Percentiles rank a stretch among this genome's conserved stretches.
Conservation (phyloP, 2,797 vertebrate genomes). For the Phoebastria nigripes region DNA sequence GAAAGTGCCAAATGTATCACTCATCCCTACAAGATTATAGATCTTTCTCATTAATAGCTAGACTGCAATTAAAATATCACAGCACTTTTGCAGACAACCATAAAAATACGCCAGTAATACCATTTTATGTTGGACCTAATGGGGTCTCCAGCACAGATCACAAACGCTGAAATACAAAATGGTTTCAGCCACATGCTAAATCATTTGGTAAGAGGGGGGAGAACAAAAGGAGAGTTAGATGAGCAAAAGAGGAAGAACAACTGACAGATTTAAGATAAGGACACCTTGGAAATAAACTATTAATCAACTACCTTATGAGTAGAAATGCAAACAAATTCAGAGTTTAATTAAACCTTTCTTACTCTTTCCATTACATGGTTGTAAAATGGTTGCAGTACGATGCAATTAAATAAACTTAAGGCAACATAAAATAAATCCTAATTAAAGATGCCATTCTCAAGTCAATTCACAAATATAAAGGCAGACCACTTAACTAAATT, state of each 20-base stretch:
- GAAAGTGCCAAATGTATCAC: not conserved
- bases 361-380: not conserved
- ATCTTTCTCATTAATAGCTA: slow-evolving; percentile 15
- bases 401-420: not conserved
- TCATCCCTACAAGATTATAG: not conserved
- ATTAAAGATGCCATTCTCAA: not conserved
- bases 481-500: not conserved
- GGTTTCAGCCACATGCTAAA: not conserved
- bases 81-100: not conserved
- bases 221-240: not conserved
- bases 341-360: not conserved
- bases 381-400: not conserved
- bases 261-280: not conserved
- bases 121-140: slow-evolving; percentile 15
- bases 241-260: not conserved
- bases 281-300: not conserved
- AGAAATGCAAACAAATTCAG: not conserved
- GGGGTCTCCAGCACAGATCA: slow-evolving; percentile 25
- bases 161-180: not conserved
- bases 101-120: slow-evolving; percentile 28
- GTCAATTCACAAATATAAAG: not conserved
- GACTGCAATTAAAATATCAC: slow-evolving; percentile 36
- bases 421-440: not conserved
- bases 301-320: not conserved
- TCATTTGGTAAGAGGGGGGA: not conserved